Conservation (phyloP, 2,797 vertebrate species). For the Epinephelus awoara region DNA sequence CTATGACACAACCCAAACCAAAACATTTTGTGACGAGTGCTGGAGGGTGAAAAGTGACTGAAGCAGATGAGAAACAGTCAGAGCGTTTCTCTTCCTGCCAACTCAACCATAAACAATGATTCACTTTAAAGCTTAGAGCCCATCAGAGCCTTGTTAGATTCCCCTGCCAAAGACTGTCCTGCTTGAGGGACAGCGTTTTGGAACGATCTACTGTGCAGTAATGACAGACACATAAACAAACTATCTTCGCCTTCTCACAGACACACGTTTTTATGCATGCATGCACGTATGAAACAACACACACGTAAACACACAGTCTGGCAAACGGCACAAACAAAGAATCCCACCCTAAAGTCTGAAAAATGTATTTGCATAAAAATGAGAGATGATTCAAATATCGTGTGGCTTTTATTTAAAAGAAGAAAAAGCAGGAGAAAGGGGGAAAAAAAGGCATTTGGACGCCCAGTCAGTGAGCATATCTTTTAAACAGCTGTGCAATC, state of each 20-base stretch:
- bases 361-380: constrained; percentile 46
- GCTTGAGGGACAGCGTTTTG: constrained; percentile 66
- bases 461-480: constrained; percentile 69
- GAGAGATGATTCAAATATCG: constrained; percentile 49
- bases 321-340: constrained; percentile 24
- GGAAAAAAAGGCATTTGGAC: constrained; percentile 35
- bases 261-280: constrained; percentile 3
- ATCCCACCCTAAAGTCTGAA: constrained; percentile 32
- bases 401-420: constrained; percentile 66
- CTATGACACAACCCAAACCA: constrained; percentile 39
- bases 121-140: constrained; percentile 65
- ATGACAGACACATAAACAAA: constrained; percentile 72
- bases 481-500: constrained; percentile 81
- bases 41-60: constrained; percentile 39
- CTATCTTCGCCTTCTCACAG: constrained; percentile 18
- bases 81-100: constrained; percentile 54
- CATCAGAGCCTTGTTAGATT: constrained; percentile 52
- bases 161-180: constrained; percentile 67
- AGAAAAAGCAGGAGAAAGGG: constrained; percentile 33
- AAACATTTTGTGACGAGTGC: constrained; percentile 45
- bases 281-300: not conserved
- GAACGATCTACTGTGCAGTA: constrained; percentile 45
- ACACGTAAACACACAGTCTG: constrained; percentile 15
- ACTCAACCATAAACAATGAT: constrained; percentile 73
- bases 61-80: constrained; percentile 68